Conservation (phyloP, 2,888 invertebrate genomes). For the Scaptomyza caliginosa region DNA sequence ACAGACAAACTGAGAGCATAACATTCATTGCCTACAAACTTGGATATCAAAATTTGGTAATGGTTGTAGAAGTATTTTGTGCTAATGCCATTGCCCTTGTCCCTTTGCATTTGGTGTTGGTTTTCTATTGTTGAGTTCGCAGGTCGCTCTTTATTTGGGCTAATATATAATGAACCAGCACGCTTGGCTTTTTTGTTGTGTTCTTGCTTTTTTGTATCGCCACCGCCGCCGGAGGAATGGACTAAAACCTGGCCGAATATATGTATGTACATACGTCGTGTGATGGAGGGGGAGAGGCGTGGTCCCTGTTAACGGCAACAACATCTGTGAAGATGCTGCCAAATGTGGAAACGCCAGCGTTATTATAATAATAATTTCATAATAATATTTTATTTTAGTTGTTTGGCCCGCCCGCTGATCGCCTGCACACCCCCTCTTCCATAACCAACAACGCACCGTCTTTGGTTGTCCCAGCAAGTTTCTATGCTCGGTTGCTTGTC, state of each 20-base stretch:
- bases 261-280: neutral
- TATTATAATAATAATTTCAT: constrained; percentile 83
- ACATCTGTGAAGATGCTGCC: constrained; percentile 79
- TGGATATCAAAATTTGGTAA: constrained; percentile 34
- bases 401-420: constrained; percentile 59
- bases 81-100: constrained; percentile 6
- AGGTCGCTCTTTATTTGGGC: constrained; percentile 76
- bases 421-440: constrained; percentile 27
- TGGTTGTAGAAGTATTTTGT: constrained; percentile 57
- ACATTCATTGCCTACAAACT: constrained; percentile 13
- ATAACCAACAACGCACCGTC: constrained; percentile 14
- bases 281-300: constrained; percentile 38
- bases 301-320: constrained; percentile 76
- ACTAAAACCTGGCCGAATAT: neutral
- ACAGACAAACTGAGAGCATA: too few relatives aligned
- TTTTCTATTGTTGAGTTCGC: constrained; percentile 48
- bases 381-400: constrained; percentile 80
- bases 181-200: constrained; percentile 44
- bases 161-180: constrained; percentile 81
- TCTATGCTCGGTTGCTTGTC: constrained; percentile 31
- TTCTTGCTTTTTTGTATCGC: constrained; percentile 20
- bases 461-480: constrained; percentile 52
- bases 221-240: constrained; percentile 6
- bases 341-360: constrained; percentile 71
- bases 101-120: constrained; percentile 20